phyloP scores from a whole-genome alignment of 2,888 invertebrate species.

The Epirrita christyi region DNA sequence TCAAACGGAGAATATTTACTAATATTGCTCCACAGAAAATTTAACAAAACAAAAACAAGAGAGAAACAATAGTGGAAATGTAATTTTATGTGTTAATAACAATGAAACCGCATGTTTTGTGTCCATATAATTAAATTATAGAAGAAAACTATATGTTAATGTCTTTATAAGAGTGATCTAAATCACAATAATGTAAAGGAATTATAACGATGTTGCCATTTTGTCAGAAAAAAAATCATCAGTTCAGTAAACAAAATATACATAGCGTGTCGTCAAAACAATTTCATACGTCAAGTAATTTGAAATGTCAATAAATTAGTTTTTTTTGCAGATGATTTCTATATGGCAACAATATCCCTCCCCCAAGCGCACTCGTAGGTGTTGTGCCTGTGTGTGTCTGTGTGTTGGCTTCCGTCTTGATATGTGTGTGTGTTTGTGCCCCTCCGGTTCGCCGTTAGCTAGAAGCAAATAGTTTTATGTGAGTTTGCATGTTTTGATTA shows the following conservation, averaged over 20 bases:
- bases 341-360: conserved; percentile 60
- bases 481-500: conserved; percentile 62
- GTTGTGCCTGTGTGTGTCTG: conserved; percentile 75
- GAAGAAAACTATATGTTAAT: conserved; percentile 77
- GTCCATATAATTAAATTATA: conserved; percentile 64
- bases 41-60: conserved; percentile 51
- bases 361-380: conserved; percentile 62
- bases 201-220: conserved; percentile 71
- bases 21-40: conserved; percentile 47
- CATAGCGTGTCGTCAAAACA: conserved; percentile 25
- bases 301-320: conserved; percentile 20
- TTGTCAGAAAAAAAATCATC: conserved; percentile 55
- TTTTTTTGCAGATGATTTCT: conserved; percentile 43
- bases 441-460: conserved; percentile 78
- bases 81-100: conserved; percentile 59
- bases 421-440: conserved; percentile 81
- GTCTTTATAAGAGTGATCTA: conserved; percentile 83
- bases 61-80: conserved; percentile 69
- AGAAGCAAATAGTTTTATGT: conserved; percentile 80
- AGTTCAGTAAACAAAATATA: conserved; percentile 29
- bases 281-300: conserved; percentile 19
- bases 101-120: conserved; percentile 53
- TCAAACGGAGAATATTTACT: conserved; percentile 45
- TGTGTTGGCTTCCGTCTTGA: conserved; percentile 80
- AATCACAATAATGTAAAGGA: conserved; percentile 78